Evolutionary conservation across 2,113 vertebrate species (phyloP).

Genomic region (Silurus meridionalis): DNA sequence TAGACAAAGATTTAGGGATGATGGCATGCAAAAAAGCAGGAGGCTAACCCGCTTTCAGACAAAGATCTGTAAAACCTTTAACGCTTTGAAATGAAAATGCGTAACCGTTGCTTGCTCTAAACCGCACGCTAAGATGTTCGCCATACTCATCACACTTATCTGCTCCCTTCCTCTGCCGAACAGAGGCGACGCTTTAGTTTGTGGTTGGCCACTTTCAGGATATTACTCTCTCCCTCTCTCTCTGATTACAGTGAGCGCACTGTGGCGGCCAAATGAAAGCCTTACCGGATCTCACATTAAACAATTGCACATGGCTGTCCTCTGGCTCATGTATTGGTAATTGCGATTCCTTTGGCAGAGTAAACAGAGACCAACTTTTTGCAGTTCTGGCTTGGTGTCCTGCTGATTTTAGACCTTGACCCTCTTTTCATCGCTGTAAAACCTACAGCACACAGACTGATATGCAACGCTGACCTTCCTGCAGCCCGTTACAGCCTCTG

Average conservation of each 20-base stretch:
- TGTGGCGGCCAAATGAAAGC: constrained; percentile 26
- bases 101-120: constrained; percentile 12
- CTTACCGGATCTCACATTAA: constrained; percentile 46
- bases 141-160: constrained; percentile 35
- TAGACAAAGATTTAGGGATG: constrained; percentile 11
- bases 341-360: constrained; percentile 21
- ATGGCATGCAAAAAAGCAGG: not conserved
- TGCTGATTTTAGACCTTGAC: constrained; percentile 1
- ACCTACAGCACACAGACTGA: not conserved
- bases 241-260: constrained; percentile 40
- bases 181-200: constrained; percentile 19
- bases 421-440: not conserved
- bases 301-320: constrained; percentile 42
- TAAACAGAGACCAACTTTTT: constrained; percentile 18
- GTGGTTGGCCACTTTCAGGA: constrained; percentile 43
- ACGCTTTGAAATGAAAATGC: constrained; percentile 39
- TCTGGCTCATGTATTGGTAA: constrained; percentile 33
- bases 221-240: constrained; percentile 34
- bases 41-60: constrained; percentile 25
- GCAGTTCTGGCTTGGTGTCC: constrained; percentile 3
- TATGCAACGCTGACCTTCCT: not conserved
- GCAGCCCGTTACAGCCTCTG: not conserved
- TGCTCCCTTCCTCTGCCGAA: constrained; percentile 37
- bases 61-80: constrained; percentile 51
- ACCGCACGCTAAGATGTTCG: constrained; percentile 5